Conservation (phyloP, 2,888 invertebrate genomes). For the Plemyria rubiginata region DNA sequence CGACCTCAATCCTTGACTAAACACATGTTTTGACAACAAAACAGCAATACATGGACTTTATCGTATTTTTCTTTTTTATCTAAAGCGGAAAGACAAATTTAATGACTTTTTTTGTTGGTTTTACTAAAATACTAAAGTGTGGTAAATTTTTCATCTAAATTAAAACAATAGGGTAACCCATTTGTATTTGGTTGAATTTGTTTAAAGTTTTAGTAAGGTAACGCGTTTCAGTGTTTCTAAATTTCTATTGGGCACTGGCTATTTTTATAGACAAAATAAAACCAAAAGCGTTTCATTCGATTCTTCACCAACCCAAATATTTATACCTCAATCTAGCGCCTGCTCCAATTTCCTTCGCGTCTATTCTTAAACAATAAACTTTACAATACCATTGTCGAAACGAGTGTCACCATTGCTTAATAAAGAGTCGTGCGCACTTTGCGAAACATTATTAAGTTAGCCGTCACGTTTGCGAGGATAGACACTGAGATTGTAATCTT, state of each 20-base stretch:
- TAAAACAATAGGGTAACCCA: too few relatives aligned
- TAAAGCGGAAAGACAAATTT: background rate
- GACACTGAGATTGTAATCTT: conserved; percentile 72
- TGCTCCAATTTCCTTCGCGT: conserved; percentile 26
- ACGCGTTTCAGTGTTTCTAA: too few relatives aligned
- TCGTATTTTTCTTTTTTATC: conserved; percentile 12
- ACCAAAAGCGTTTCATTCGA: background rate
- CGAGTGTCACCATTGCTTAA: conserved; percentile 66
- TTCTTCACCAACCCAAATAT: conserved; percentile 13
- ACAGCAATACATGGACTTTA: conserved; percentile 14
- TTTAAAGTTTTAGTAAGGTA: too few relatives aligned
- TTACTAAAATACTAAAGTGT: too few relatives aligned
- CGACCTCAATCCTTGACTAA: conserved; percentile 48
- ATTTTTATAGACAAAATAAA: background rate
- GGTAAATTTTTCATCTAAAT: too few relatives aligned
- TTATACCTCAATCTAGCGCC: conserved; percentile 23
- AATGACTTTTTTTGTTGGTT: background rate
- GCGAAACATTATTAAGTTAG: conserved; percentile 66
- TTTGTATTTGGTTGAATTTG: too few relatives aligned
- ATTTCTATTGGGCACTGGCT: too few relatives aligned
- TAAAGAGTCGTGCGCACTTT: conserved; percentile 70
- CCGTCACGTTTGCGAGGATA: conserved; percentile 65
- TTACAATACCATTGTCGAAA: conserved; percentile 56
- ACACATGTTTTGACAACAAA: conserved; percentile 34
- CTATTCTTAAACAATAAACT: conserved; percentile 33